Evolutionary conservation across 1,140 invertebrate genomes (phyloP).

Genomic region (Drosophila rhopaloa): DNA sequence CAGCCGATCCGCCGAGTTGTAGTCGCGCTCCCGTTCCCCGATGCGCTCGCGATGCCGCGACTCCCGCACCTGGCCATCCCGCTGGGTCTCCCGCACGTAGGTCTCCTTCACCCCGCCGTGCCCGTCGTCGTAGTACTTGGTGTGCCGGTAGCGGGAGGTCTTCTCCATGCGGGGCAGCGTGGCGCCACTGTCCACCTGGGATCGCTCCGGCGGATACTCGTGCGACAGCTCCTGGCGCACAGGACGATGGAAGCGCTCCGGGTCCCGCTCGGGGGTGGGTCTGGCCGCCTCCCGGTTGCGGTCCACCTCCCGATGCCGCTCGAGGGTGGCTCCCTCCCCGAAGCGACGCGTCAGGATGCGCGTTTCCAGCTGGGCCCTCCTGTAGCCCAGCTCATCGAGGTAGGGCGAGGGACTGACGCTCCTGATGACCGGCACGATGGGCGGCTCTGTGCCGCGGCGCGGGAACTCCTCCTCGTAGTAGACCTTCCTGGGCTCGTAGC

Average conservation of each 20-base stretch:
- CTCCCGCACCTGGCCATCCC: slow-evolving; percentile 86
- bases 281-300: slow-evolving; percentile 19
- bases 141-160: slow-evolving; percentile 76
- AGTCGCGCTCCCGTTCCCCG: slow-evolving; percentile 63
- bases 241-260: slow-evolving; percentile 54
- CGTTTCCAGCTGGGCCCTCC: slow-evolving; percentile 90
- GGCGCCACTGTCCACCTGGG: slow-evolving; percentile 46
- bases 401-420: slow-evolving; percentile 85
- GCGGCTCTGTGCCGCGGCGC: slow-evolving; percentile 69
- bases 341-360: slow-evolving; percentile 85
- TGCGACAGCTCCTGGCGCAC: slow-evolving; percentile 50
- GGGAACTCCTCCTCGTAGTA: slow-evolving; percentile 78
- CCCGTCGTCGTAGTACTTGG: slow-evolving; percentile 84
- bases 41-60: slow-evolving; percentile 85
- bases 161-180: slow-evolving; percentile 69
- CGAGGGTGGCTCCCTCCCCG: slow-evolving; percentile 65
- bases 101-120: slow-evolving; percentile 85
- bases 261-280: slow-evolving; percentile 46
- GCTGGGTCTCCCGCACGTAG: slow-evolving; percentile 86
- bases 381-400: slow-evolving; percentile 87
- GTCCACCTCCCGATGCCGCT: slow-evolving; percentile 36
- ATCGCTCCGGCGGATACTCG: slow-evolving; percentile 50
- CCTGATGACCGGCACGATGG: slow-evolving; percentile 79
- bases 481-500: slow-evolving; percentile 86
- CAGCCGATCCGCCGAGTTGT: slow-evolving; percentile 67